phyloP scores from a whole-genome alignment of 2,888 invertebrate species.

The Tenthredo amoena region DNA sequence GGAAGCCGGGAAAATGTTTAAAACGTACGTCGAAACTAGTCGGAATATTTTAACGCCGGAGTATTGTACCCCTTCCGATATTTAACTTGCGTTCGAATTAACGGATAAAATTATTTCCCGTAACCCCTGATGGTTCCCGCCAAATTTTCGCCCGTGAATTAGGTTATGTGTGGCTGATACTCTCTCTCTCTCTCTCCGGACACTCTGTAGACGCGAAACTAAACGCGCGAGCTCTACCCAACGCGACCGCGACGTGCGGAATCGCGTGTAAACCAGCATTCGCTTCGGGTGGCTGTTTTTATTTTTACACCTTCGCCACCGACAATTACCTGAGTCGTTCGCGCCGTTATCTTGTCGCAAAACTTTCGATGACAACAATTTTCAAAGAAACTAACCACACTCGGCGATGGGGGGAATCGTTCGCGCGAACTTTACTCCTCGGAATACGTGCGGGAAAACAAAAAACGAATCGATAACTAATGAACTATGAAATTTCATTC shows the following conservation, averaged over 20 bases:
- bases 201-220: neutral
- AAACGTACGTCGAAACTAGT: neutral
- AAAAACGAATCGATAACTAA: too few relatives aligned
- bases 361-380: slow-evolving; percentile 7
- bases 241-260: too few relatives aligned
- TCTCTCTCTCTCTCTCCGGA: too few relatives aligned
- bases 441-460: neutral
- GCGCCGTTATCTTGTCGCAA: slow-evolving; percentile 43
- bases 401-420: neutral
- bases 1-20: neutral
- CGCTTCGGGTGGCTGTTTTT: slow-evolving; percentile 27
- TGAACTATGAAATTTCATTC: neutral
- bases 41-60: neutral
- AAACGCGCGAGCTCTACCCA: slow-evolving; percentile 25
- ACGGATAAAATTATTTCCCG: too few relatives aligned
- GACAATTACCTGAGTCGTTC: slow-evolving; percentile 43
- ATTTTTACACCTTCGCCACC: slow-evolving; percentile 40
- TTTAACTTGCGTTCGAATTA: too few relatives aligned
- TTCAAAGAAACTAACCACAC: too few relatives aligned
- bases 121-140: too few relatives aligned
- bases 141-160: too few relatives aligned
- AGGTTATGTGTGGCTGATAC: too few relatives aligned
- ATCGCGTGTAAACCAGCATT: slow-evolving; percentile 21
- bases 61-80: too few relatives aligned
- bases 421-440: too few relatives aligned